Base-by-base conservation (phyloP, 92 coral and sea anemone species). In the Paragorgia papillata region DNA sequence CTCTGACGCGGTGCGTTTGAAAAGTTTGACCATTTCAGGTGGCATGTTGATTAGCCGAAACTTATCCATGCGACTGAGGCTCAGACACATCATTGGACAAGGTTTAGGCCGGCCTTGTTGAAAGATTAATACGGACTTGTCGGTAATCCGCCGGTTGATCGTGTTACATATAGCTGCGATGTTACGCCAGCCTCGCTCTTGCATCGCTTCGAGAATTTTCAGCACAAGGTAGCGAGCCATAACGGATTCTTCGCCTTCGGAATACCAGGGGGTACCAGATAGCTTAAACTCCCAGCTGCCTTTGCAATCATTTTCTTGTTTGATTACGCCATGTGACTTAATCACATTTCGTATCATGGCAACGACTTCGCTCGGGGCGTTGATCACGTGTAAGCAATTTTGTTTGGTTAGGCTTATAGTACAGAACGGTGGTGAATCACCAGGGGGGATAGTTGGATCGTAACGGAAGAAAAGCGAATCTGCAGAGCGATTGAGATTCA, bases 231-330 rank as follows among this genome's bases (percentile, higher is more conserved):
- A 86, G 31, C 86, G 57, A 25, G 89, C 79, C 48, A 69, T 85
- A 1, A 69, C 83, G 15, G 86, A 81, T 78, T 86, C 86, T 9
- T 43, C 41, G 2, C 79, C 67, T 8, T 57, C 26, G 0, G 89
- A 80, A 66, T 81, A 66, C 89, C 89, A 86, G 2, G 86, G 89
- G 56, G 50, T 67, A 6, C 89, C 86, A 34, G 75, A 75, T 33
- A 86, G 54, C 53, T 81, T 86, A 57, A 86, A 86, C 84, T 86
- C 86, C 80, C 79, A 75, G 59, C 83, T 75, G 7, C 71, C 62
- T 40, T 50, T 35, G 53, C 82, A 82, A 13, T 61, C 32, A 9
- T 57, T 60, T 43, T 86, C 86, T 10, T 58, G 76, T 48, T 86
- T 86, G 43, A 86, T 76, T 15, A 13, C 28, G 0, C 89, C 89